phyloP scores from a whole-genome alignment of 2,888 invertebrate genomes.

The Drosophila merina region DNA sequence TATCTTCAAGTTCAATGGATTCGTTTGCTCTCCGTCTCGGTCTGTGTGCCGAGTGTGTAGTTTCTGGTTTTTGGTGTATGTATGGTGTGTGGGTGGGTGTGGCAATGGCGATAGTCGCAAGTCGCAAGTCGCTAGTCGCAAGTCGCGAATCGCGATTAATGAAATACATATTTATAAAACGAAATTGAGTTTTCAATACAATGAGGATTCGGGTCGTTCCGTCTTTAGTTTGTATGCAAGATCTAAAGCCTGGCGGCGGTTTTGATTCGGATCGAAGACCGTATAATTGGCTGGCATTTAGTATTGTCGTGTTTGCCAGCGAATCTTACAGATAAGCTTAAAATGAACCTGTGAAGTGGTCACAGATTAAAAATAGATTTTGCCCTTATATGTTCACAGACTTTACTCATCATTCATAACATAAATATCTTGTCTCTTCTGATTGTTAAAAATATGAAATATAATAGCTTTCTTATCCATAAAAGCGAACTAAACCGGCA shows the following conservation, averaged over 20 bases:
- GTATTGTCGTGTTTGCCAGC: constrained; percentile 44
- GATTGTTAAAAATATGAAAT: too few species aligned
- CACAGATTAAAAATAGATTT: constrained; percentile 35
- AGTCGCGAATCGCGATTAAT: constrained; percentile 59
- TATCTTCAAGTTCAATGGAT: constrained; percentile 70
- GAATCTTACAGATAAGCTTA: constrained; percentile 21
- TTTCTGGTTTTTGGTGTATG: not conserved
- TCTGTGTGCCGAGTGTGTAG: constrained; percentile 26
- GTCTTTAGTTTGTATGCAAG: constrained; percentile 23
- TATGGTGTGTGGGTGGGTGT: constrained; percentile 41
- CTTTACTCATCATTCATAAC: too few species aligned
- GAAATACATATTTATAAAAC: constrained; percentile 71
- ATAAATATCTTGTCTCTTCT: too few species aligned
- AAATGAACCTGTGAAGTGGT: constrained; percentile 30
- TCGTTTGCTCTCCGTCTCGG: constrained; percentile 31
- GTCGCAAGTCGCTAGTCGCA: not conserved
- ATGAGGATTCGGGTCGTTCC: constrained; percentile 30
- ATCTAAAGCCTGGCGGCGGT: constrained; percentile 31
- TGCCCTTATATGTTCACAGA: not conserved
- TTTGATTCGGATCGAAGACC: constrained; percentile 15
- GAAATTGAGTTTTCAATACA: constrained; percentile 73
- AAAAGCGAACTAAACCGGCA: not conserved
- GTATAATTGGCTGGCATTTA: constrained; percentile 42
- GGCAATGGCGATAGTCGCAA: constrained; percentile 45
- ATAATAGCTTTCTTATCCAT: not conserved